phyloP scores from a whole-genome alignment of 2,113 vertebrate species.

The Trematocara variabile region DNA sequence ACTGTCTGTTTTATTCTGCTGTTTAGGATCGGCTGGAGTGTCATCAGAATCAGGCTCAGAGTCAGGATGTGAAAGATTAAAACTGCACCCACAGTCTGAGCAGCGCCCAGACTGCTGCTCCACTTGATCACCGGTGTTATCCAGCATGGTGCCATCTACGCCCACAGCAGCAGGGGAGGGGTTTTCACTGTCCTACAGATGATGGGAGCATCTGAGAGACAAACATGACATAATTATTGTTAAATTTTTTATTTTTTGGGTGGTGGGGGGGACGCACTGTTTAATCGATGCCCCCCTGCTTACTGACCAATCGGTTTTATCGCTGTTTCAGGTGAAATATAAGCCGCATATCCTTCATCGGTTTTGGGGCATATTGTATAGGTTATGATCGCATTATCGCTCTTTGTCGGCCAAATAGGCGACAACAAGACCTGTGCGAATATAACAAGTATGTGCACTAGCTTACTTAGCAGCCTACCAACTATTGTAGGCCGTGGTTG shows the following conservation, averaged over 20 bases:
- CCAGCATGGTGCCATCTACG: slow-evolving; percentile 48
- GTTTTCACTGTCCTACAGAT: not conserved
- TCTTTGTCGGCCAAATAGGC: not conserved
- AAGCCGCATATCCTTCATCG: not conserved
- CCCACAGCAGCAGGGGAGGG: not conserved
- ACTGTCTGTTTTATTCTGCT: not conserved
- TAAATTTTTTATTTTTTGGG: too few species aligned
- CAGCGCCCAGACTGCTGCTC: slow-evolving; percentile 3
- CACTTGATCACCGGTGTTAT: slow-evolving; percentile 15
- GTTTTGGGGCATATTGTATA: not conserved
- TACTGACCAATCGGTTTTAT: not conserved
- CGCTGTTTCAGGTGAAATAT: not conserved
- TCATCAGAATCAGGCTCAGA: not conserved
- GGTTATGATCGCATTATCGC: not conserved
- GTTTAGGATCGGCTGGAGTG: not conserved
- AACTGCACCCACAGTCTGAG: slow-evolving; percentile 48
- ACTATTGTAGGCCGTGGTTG: not conserved
- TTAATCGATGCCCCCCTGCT: not conserved
- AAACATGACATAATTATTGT: not conserved
- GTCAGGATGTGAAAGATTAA: not conserved
- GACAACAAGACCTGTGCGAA: not conserved
- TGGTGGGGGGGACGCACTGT: accelerated
- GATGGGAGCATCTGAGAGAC: not conserved
- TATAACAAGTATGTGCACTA: not conserved
- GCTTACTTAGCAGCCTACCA: not conserved